Conservation (phyloP, 2,888 invertebrate genomes). For the Rhingia rostrata region DNA sequence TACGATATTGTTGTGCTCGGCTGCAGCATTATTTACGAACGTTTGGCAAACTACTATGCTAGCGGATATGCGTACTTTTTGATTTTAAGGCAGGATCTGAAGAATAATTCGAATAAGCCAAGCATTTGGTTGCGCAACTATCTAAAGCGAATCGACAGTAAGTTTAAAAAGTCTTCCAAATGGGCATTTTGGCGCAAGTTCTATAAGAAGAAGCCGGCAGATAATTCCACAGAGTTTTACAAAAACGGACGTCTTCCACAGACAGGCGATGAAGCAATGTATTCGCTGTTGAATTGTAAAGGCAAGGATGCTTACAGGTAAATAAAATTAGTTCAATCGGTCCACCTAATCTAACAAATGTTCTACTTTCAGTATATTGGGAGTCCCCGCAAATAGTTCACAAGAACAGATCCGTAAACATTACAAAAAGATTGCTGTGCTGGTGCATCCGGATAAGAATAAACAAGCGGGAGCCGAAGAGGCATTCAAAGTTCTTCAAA, state of each 20-base stretch:
- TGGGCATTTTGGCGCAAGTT: constrained; percentile 82
- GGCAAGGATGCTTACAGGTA: constrained; percentile 97
- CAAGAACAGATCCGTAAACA: constrained; percentile 97
- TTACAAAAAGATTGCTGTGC: constrained; percentile 95
- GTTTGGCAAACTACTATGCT: constrained; percentile 78
- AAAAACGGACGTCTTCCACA: constrained; percentile 87
- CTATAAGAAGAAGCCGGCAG: constrained; percentile 82
- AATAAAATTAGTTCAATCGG: constrained; percentile 21
- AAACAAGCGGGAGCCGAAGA: constrained; percentile 97
- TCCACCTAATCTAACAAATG: neutral
- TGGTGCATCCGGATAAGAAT: constrained; percentile 98
- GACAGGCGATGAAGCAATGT: constrained; percentile 97
- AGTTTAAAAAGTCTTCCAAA: constrained; percentile 81
- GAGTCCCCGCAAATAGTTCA: constrained; percentile 92
- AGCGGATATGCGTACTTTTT: constrained; percentile 78
- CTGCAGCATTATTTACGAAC: constrained; percentile 81
- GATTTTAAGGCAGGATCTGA: constrained; percentile 80
- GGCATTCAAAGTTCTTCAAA: constrained; percentile 97
- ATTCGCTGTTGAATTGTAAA: constrained; percentile 94
- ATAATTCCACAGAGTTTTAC: constrained; percentile 79
- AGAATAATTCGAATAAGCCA: constrained; percentile 82
- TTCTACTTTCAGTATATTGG: constrained; percentile 87
- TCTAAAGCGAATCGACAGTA: constrained; percentile 80
- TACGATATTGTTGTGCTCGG: constrained; percentile 92
- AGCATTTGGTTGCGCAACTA: constrained; percentile 81